Base-by-base conservation (phyloP, 2,888 invertebrate genomes). In the Himalopsyche anomala region DNA sequence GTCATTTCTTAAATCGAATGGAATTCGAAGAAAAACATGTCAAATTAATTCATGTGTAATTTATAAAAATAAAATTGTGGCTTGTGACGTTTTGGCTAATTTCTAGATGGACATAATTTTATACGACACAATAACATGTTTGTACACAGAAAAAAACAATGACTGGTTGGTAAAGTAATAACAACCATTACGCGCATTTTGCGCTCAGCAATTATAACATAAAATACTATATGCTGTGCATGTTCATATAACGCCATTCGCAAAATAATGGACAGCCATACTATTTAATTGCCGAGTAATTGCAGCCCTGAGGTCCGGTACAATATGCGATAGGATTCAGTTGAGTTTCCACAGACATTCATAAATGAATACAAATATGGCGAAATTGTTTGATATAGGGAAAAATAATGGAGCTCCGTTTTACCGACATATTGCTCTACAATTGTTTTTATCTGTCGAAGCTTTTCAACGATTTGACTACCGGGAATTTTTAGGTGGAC, bases 241-340 rank as follows among this genome's bases (percentile, higher is more conserved):
- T 62, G 28, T 19, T 19, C 6, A 62, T 62, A 62, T 62, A 62
- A 62, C 62, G 62, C 19, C 62, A 62, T 62, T 62, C 62, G 11
- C 19, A 42, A 80, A 80, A 80, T 80, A 62, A 40, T 80, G 80
- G 36, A 80, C 80, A 80, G 80, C 80, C 38, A 80, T 80, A 40
- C 42, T 36, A 80, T 42, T 80, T 38, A 80, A 80, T 80, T 80
- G 80, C 80, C 42, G 40, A 4, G 42, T 80, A 80, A 80, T 80
- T 80, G 42, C 40, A 42, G 80, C 80, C 38, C 80, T 62, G 62
- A 62, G 62, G 62, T 62, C 62, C 62, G 62, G 62, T 28, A 62
- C 19, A 62, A 19, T 62, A 62, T 28, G 62, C 62, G 19, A 62
- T 62, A 62, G 62, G 62, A 62, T 62, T 62, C 62, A 62, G 62